phyloP scores from a whole-genome alignment of 2,888 invertebrate species.

The Thalpophila matura region DNA sequence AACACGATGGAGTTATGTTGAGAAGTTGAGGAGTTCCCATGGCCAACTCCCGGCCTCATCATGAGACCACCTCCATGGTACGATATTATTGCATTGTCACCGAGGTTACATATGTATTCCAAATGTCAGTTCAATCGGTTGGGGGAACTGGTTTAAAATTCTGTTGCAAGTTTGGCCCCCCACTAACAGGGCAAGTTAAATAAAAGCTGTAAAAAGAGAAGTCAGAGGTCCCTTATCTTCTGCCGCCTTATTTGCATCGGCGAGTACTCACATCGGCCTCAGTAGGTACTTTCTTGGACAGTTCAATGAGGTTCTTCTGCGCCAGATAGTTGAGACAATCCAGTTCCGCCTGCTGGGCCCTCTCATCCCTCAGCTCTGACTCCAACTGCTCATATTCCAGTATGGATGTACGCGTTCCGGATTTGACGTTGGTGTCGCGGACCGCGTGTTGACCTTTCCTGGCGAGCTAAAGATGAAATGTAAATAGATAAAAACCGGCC shows the following conservation, averaged over 20 bases:
- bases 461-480: slow-evolving; percentile 71
- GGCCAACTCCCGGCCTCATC: too few species aligned
- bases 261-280: slow-evolving; percentile 82
- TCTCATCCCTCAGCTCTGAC: slow-evolving; percentile 87
- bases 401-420: slow-evolving; percentile 87
- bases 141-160: too few species aligned
- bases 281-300: slow-evolving; percentile 82
- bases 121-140: too few species aligned
- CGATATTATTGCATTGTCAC: too few species aligned
- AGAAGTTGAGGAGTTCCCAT: too few species aligned
- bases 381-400: slow-evolving; percentile 89
- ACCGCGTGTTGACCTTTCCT: slow-evolving; percentile 86
- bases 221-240: not conserved
- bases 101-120: too few species aligned
- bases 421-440: slow-evolving; percentile 86
- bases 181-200: too few species aligned
- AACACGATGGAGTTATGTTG: too few species aligned
- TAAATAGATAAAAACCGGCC: too few species aligned
- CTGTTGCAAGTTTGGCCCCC: too few species aligned
- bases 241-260: not conserved
- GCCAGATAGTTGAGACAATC: slow-evolving; percentile 88
- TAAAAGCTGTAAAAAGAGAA: too few species aligned
- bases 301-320: slow-evolving; percentile 80
- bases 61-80: too few species aligned
- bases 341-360: slow-evolving; percentile 87